Evolutionary conservation across 2,797 vertebrate species (phyloP), one percentile per base, ranked within the genome.

Genomic region (Syngnathus acus): DNA sequence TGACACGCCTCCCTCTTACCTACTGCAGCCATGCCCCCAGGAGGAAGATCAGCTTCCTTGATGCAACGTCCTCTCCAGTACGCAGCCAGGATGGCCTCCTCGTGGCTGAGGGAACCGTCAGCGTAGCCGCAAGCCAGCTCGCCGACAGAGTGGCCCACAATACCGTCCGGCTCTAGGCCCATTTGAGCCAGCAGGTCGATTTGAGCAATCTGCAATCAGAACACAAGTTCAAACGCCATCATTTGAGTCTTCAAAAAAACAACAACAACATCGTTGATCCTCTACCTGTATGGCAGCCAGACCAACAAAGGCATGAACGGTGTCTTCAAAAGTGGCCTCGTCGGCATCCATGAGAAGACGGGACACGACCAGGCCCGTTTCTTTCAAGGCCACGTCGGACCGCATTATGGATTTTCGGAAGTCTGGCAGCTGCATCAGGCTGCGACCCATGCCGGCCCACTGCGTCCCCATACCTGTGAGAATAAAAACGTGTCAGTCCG

Each of bases 21-120:
- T 0, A 99, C 93, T 45, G 97, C 97, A 47, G 97, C 97, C 97
- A 99, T 99, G 81, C 91, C 92, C 43, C 97, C 97, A 0, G 92
- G 76, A 0, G 95, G 94, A n/a, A 99, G 82, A 57, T 88, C 87
- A 55, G 95, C 93, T 53, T 98, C 95, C 79, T 93, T 95, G 85
- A 99, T 95, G 3, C 95, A 95, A 51, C 90, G 86, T 2, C 96
- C 97, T 62, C 97, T 91, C 97, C 97, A 99, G 59, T 98, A 99
- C 26, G 97, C 95, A 0, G 94, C 89, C 2, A 95, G 92, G 72
- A 98, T 68, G 1, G 89, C 94, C 83, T 98, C 97, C 0, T 81
- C 81, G 9, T 94, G 97, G 59, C 90, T 94, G 32, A 98, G 81
- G 62, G 94, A 98, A 65, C 92, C 87, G 3, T 99, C 97, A 0